phyloP scores from a whole-genome alignment of 2,797 vertebrate species.

The Paguma larvata region DNA sequence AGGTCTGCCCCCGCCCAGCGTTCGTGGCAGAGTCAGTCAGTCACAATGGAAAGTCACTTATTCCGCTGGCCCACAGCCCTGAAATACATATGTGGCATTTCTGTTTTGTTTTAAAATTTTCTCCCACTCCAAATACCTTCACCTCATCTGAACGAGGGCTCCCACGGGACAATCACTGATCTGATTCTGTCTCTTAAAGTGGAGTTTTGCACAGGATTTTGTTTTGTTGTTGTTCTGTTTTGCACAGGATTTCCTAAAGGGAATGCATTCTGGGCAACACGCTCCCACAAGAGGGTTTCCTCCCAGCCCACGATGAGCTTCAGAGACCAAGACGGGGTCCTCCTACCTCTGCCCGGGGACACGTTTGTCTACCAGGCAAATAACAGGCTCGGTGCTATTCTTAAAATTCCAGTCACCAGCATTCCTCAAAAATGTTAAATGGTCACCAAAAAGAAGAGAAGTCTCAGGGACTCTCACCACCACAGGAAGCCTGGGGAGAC shows the following conservation, averaged over 20 bases:
- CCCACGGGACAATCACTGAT: too few relatives aligned
- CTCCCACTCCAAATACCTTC: neutral
- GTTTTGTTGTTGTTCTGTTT: neutral
- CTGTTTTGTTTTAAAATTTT: neutral
- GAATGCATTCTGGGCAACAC: neutral
- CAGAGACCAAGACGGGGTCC: neutral
- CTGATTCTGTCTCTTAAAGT: neutral
- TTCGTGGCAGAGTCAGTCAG: neutral
- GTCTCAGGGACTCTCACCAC: neutral
- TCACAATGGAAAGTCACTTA: neutral
- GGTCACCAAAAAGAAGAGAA: neutral
- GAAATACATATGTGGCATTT: neutral
- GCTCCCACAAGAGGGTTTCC: neutral
- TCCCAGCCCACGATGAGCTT: neutral
- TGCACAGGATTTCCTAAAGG: neutral
- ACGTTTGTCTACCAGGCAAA: neutral
- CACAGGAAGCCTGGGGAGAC: neutral
- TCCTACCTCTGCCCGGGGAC: neutral
- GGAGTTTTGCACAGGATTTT: neutral
- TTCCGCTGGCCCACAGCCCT: neutral
- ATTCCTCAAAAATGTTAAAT: neutral
- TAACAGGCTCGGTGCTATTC: neutral
- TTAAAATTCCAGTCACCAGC: neutral
- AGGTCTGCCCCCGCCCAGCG: neutral
- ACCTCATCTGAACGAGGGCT: neutral